Conservation (phyloP, 2,888 invertebrate species). For the Agonopterix arenella region DNA sequence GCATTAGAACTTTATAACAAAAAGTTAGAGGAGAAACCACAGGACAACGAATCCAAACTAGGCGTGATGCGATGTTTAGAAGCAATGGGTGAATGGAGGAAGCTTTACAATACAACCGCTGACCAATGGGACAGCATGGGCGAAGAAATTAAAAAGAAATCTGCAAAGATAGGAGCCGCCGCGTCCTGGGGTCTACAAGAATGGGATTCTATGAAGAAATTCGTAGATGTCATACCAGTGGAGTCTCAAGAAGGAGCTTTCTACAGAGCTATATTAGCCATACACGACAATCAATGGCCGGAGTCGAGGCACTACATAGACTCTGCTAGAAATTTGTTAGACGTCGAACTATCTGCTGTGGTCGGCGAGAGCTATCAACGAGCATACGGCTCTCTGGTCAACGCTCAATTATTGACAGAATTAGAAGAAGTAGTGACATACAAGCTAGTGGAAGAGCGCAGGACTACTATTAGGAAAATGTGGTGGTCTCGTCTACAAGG, state of each 20-base stretch:
- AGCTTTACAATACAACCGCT: constrained; percentile 85
- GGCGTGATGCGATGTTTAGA: constrained; percentile 98
- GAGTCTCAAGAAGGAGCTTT: constrained; percentile 97
- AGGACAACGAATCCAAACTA: constrained; percentile 88
- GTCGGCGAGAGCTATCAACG: constrained; percentile 96
- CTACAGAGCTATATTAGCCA: constrained; percentile 93
- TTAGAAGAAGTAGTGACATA: constrained; percentile 98
- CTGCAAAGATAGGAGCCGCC: constrained; percentile 94
- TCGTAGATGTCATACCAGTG: constrained; percentile 89
- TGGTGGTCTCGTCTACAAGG: constrained; percentile 98
- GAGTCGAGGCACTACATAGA: constrained; percentile 90
- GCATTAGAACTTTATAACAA: constrained; percentile 92
- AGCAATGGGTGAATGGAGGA: constrained; percentile 98
- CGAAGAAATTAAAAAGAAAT: constrained; percentile 71
- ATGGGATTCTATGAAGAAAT: constrained; percentile 96
- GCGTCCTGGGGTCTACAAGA: constrained; percentile 97
- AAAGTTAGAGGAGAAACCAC: constrained; percentile 80
- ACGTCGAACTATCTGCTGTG: constrained; percentile 96
- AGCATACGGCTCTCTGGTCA: constrained; percentile 96
- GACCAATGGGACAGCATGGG: constrained; percentile 78
- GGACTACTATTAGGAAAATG: constrained; percentile 85
- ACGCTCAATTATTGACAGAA: constrained; percentile 97
- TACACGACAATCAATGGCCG: constrained; percentile 87
- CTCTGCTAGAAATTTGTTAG: constrained; percentile 93
- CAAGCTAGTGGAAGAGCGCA: constrained; percentile 94